Conservation (phyloP, 2,113 vertebrate species). For the Cryptotis parvus region DNA sequence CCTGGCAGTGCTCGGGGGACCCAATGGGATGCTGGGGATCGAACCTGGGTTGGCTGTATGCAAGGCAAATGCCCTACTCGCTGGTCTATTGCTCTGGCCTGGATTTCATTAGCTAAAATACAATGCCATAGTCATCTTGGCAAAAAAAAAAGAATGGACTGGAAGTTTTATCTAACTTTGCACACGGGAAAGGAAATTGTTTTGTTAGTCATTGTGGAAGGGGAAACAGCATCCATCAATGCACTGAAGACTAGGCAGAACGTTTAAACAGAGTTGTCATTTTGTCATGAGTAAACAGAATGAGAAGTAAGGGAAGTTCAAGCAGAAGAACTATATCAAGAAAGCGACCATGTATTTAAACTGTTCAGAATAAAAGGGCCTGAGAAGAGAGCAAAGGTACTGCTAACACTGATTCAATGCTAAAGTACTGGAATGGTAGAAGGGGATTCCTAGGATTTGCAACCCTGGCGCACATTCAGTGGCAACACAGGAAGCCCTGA, state of each 20-base stretch:
- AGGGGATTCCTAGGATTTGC: not conserved
- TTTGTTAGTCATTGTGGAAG: not conserved
- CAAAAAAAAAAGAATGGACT: not conserved
- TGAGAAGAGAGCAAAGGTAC: not conserved
- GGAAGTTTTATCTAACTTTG: conserved; percentile 25
- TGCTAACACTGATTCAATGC: too few relatives aligned
- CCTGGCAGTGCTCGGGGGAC: too few relatives aligned
- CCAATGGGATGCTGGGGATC: too few relatives aligned
- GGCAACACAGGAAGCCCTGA: not conserved
- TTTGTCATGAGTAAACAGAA: not conserved
- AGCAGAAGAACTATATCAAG: not conserved
- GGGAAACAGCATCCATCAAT: not conserved
- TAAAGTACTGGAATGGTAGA: not conserved
- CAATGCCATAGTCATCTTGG: not conserved
- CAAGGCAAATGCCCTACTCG: too few relatives aligned
- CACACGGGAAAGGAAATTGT: not conserved
- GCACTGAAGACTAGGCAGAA: not conserved
- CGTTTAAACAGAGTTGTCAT: not conserved
- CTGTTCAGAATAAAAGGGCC: not conserved
- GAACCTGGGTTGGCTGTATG: too few relatives aligned
- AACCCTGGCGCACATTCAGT: not conserved
- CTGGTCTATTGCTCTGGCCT: too few relatives aligned
- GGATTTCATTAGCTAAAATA: conserved; percentile 8
- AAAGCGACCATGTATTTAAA: not conserved
- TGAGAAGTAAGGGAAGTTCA: not conserved